phyloP scores from a whole-genome alignment of 2,888 invertebrate species.

The Gasteruption jaculator region DNA sequence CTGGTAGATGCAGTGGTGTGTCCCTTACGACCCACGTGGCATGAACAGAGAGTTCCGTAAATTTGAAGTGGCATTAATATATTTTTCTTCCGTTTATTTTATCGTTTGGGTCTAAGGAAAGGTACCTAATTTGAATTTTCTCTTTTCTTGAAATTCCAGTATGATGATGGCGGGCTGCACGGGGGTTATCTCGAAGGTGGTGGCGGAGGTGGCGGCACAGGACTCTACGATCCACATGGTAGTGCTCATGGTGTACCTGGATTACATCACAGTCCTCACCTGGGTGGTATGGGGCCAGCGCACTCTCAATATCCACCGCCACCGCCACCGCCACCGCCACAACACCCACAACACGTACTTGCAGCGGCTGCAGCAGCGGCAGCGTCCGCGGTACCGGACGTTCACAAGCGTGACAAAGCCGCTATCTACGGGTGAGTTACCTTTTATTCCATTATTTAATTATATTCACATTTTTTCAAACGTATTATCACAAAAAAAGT shows the following conservation, averaged over 20 bases:
- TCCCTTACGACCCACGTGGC: too few relatives aligned
- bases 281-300: constrained; percentile 54
- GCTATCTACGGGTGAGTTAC: constrained; percentile 94
- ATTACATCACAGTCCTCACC: constrained; percentile 60
- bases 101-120: too few relatives aligned
- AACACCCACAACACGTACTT: constrained; percentile 77
- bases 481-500: too few relatives aligned
- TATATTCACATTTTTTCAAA: too few relatives aligned
- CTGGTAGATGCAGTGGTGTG: too few relatives aligned
- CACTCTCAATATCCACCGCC: constrained; percentile 74
- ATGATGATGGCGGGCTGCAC: constrained; percentile 87
- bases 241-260: constrained; percentile 59
- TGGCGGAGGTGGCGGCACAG: constrained; percentile 59
- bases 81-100: too few relatives aligned
- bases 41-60: too few relatives aligned
- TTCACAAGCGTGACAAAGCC: constrained; percentile 97
- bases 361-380: constrained; percentile 62
- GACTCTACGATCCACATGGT: constrained; percentile 75
- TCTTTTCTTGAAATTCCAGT: constrained; percentile 57
- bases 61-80: too few relatives aligned
- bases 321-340: constrained; percentile 58
- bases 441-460: too few relatives aligned
- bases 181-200: constrained; percentile 78
- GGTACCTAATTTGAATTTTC: too few relatives aligned
- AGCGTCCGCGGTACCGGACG: constrained; percentile 69